Percentiles rank a stretch among this genome's conserved stretches.
Conservation (phyloP, 1,140 invertebrate species). For the Drosophila rufa region DNA sequence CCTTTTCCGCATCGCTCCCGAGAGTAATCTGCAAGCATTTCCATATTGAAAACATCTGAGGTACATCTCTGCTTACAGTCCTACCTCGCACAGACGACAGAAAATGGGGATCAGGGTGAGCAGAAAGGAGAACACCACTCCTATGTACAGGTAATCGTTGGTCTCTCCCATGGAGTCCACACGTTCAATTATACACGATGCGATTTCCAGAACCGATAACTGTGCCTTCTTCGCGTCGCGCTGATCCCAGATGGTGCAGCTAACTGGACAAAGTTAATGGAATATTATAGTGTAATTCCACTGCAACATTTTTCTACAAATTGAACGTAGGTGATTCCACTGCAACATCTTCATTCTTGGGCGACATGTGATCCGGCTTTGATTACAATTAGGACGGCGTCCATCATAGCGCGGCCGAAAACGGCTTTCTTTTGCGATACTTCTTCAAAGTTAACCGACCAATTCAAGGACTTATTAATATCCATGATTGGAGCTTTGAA, state of each 20-base stretch:
- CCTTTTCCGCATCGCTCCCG: slow-evolving; percentile 70
- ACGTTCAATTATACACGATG: slow-evolving; percentile 95
- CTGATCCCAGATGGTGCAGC: slow-evolving; percentile 97
- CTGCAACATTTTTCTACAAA: no score
- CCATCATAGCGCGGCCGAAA: no score
- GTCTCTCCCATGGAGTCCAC: slow-evolving; percentile 94
- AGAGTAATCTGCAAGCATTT: slow-evolving; percentile 59
- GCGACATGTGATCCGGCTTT: no score
- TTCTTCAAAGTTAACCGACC: no score
- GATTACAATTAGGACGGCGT: no score
- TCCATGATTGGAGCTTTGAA: no score
- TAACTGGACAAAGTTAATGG: slow-evolving; percentile 87
- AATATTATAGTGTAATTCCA: neutral
- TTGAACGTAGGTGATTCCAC: no score
- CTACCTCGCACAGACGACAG: slow-evolving; percentile 86
- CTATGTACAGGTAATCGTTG: slow-evolving; percentile 93
- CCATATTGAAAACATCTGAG: neutral
- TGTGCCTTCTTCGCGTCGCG: slow-evolving; percentile 96
- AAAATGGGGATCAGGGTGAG: slow-evolving; percentile 87
- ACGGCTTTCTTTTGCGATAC: no score
- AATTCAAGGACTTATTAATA: no score
- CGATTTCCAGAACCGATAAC: slow-evolving; percentile 96
- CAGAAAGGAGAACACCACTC: slow-evolving; percentile 87
- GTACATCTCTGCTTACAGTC: neutral
- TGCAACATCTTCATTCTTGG: no score